Base-by-base conservation (phyloP, 2,888 invertebrate species). In the Sinohyriopsis cumingii region DNA sequence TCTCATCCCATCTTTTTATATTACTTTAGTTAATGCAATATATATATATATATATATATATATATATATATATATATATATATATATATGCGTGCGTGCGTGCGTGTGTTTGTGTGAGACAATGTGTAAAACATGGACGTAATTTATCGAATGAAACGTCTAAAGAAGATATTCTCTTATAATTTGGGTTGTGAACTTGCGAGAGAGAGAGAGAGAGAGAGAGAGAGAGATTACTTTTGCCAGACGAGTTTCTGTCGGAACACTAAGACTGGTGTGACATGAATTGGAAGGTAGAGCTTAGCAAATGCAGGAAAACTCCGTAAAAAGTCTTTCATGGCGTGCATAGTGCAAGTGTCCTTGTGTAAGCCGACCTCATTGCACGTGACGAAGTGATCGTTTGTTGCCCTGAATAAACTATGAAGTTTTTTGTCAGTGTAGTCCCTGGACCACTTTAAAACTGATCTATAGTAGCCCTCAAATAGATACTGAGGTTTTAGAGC, bases 281-380 rank as follows among this genome's bases (percentile, higher is more conserved):
- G 84, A 55, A 86, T 83, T 0, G 86, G 85, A 3, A 86, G 67
- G 72, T 86, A 85, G 9, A 85, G 70, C 59, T 85, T 85, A 20
- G 82, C 84, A 70, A 86, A 86, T 3, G 71, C 73, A 0, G 82
- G 82, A n/a, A 83, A 65, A 71, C 84, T 84, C 22, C 76, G 72
- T 1, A 83, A 9, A 54, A 82, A 79, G 67, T 83, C 86, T 15
- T 61, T 64, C 9, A 84, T 18, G 3, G 82, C 81, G 65, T 86
- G 84, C 9, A 71, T 61, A 0, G 80, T 71, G 63, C 86, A 86
- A 22, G 71, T 59, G 22, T 79, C 76, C 45, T 77, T 57, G 62
- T 86, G 86, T 3, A 85, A 69, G 5, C 83, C 85, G 5, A 65
- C 80, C 45, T 84, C 84, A 24, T 76, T 70, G 64, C 86, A 86